Conservation (phyloP, 2,888 invertebrate genomes). For the Mimachlamys varia region DNA sequence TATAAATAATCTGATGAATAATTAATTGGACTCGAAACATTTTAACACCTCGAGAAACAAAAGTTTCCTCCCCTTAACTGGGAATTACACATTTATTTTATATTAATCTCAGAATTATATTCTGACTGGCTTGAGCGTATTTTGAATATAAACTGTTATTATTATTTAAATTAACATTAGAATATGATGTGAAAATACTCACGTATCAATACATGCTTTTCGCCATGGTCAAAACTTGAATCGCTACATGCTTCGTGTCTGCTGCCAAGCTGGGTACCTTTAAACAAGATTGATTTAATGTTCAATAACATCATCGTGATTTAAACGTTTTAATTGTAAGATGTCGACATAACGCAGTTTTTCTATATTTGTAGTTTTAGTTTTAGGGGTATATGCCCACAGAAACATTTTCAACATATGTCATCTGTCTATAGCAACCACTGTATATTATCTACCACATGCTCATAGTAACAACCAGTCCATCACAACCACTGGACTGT, state of each 20-base stretch:
- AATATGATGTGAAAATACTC: constrained; percentile 53
- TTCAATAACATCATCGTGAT: too few species aligned
- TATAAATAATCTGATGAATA: too few species aligned
- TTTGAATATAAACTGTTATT: neutral
- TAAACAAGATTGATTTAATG: constrained; percentile 1
- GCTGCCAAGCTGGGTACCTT: constrained; percentile 54
- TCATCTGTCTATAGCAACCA: too few species aligned
- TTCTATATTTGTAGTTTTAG: too few species aligned
- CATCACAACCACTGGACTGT: too few species aligned
- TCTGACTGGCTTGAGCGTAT: too few species aligned
- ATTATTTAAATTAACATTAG: neutral
- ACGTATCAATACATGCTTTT: constrained; percentile 69
- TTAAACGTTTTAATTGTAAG: too few species aligned
- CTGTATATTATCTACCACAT: too few species aligned
- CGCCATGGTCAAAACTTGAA: constrained; percentile 57
- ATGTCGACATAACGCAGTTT: too few species aligned
- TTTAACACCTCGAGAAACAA: neutral
- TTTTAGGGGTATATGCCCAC: too few species aligned
- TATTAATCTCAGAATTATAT: neutral
- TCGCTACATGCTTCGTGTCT: constrained; percentile 57
- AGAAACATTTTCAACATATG: too few species aligned
- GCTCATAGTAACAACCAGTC: too few species aligned
- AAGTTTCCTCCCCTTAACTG: constrained; percentile 1
- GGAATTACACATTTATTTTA: neutral
- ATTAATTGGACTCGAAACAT: neutral